Conservation (phyloP, 2,113 vertebrate species). For the Melanerpes formicivorus region DNA sequence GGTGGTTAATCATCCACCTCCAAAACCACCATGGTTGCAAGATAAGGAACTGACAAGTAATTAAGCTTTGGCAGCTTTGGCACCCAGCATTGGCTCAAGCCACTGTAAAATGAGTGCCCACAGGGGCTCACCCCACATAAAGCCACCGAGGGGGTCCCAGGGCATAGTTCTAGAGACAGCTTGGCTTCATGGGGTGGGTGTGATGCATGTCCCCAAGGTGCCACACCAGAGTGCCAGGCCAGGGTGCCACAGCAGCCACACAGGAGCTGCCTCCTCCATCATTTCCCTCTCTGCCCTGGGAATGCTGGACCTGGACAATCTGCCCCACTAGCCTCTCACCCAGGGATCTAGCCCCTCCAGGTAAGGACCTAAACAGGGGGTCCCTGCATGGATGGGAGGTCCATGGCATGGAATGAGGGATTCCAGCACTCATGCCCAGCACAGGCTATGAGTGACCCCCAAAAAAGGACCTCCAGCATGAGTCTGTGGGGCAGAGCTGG, state of each 20-base stretch:
- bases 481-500: background rate
- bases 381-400: no score
- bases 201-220: background rate
- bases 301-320: background rate
- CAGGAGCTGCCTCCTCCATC: constrained; percentile 3
- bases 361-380: rapidly evolving
- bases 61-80: background rate
- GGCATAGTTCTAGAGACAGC: rapidly evolving
- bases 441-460: background rate
- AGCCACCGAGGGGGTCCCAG: background rate
- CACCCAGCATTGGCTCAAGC: rapidly evolving
- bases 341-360: background rate
- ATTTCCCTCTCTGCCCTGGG: constrained; percentile 10
- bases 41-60: background rate
- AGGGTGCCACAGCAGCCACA: background rate
- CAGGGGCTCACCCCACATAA: rapidly evolving
- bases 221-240: background rate
- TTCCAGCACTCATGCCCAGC: rapidly evolving
- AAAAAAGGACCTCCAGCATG: background rate
- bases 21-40: background rate
- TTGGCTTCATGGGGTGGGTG: background rate
- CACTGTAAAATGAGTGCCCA: background rate
- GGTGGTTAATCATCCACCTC: background rate
- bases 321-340: background rate
- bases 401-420: no score